A percentile compares a stretch with the other conserved stretches of the same genome.
These are phyloP conservation scores for Crotophaga sulcirostris DNA, from an alignment of 2,113 vertebrate species.

Conservation along the genomic window DNA sequence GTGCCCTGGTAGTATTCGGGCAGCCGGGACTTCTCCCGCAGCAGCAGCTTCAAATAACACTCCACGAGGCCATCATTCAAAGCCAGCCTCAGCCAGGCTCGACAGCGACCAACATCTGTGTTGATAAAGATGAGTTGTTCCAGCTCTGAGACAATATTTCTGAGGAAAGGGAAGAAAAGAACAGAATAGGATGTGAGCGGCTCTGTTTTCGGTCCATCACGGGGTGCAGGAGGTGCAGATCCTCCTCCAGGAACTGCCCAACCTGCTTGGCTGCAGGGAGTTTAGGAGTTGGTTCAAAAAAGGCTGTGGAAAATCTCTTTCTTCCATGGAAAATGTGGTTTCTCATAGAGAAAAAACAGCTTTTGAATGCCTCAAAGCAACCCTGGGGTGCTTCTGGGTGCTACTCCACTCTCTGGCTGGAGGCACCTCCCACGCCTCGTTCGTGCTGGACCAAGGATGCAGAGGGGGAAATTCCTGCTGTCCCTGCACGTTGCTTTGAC, in stretches of 20 bases:
- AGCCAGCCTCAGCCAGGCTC: constrained; percentile 92
- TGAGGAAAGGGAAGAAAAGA: constrained; percentile 27
- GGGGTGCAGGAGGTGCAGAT: neutral
- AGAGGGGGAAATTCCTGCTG: neutral
- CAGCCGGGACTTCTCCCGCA: constrained; percentile 82
- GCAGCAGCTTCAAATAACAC: constrained; percentile 89
- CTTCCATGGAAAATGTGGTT: neutral
- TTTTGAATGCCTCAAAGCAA: neutral
- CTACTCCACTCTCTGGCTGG: neutral
- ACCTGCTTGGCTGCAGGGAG: neutral
- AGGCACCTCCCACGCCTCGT: neutral
- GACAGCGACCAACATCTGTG: constrained; percentile 90
- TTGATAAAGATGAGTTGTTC: constrained; percentile 88
- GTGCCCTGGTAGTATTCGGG: constrained; percentile 83
- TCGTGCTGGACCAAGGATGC: neutral
- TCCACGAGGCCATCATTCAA: constrained; percentile 92
- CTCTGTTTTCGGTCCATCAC: fast-evolving
- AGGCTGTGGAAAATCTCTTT: neutral
- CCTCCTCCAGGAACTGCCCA: neutral
- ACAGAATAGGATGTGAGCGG: fast-evolving
- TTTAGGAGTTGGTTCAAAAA: neutral
- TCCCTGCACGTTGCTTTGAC: neutral
- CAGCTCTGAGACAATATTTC: constrained; percentile 87
- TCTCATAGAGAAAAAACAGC: neutral
- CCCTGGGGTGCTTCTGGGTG: neutral